phyloP scores from a whole-genome alignment of 2,113 vertebrate genomes.

The Drymodes brunneopygia region DNA sequence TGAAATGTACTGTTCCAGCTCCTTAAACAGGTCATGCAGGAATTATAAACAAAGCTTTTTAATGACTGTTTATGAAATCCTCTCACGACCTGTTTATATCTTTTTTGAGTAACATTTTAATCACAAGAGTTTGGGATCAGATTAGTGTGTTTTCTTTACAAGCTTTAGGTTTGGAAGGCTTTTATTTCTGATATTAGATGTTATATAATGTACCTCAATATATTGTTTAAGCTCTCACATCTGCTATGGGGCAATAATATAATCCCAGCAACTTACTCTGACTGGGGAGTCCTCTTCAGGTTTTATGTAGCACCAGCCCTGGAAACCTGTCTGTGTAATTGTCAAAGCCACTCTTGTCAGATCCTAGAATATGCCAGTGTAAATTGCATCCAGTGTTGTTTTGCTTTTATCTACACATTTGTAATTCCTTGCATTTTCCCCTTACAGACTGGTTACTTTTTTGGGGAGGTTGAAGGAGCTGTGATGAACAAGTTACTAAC shows the following conservation, averaged over 20 bases:
- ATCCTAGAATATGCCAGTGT: conserved; percentile 39
- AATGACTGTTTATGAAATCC: conserved; percentile 60
- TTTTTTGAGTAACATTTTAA: conserved; percentile 64
- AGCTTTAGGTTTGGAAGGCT: conserved; percentile 25
- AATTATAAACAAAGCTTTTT: conserved; percentile 69
- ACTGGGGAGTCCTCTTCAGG: not conserved
- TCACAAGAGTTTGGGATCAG: conserved; percentile 55
- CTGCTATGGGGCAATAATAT: conserved; percentile 3
- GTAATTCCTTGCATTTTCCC: conserved; percentile 48
- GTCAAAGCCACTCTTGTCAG: conserved; percentile 55
- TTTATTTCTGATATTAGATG: conserved; percentile 31
- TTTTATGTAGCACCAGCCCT: conserved; percentile 11
- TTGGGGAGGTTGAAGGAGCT: conserved; percentile 93
- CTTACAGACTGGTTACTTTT: conserved; percentile 91
- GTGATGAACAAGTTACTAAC: conserved; percentile 96
- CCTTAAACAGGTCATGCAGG: conserved; percentile 65
- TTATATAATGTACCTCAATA: not conserved
- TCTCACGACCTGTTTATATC: conserved; percentile 52
- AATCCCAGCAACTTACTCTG: not conserved
- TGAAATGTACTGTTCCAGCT: conserved; percentile 50
- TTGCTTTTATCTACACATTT: not conserved
- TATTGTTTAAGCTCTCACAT: conserved; percentile 18
- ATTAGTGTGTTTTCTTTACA: conserved; percentile 54
- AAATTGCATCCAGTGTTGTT: conserved; percentile 13
- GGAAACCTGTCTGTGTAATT: conserved; percentile 31